Evolutionary conservation across 2,797 vertebrate species (phyloP).

Genomic region (Onychomys leucogaster): DNA sequence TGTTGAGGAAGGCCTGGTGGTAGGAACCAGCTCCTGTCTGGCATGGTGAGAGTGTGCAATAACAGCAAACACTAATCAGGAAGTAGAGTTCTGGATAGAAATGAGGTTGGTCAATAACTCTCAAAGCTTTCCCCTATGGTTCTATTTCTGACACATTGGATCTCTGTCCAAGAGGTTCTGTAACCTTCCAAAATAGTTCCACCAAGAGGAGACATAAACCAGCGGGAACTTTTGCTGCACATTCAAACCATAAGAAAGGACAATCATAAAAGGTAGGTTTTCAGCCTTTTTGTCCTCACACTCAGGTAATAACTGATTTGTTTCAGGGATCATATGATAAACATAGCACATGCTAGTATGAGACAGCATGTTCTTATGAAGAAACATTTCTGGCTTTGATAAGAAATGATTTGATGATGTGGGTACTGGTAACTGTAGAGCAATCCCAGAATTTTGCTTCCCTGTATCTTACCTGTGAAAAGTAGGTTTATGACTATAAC

Average conservation of each 20-base stretch:
- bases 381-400: not conserved
- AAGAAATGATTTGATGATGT: not conserved
- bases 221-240: not conserved
- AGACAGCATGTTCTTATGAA: not conserved
- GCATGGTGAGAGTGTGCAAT: no score
- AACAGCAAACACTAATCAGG: no score
- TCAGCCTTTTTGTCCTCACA: not conserved
- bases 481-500: not conserved
- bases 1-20: not conserved
- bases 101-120: not conserved
- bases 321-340: not conserved
- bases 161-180: not conserved
- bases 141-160: not conserved
- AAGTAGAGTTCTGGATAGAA: not conserved
- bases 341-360: not conserved
- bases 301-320: not conserved
- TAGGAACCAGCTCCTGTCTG: not conserved
- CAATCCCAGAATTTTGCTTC: not conserved
- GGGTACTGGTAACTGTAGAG: not conserved
- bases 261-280: not conserved
- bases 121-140: not conserved
- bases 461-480: conserved; percentile 19
- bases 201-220: not conserved
- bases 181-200: not conserved
- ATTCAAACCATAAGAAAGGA: not conserved